Evolutionary conservation across 2,113 vertebrate species (phyloP).

Genomic region (Hyla sarda): DNA sequence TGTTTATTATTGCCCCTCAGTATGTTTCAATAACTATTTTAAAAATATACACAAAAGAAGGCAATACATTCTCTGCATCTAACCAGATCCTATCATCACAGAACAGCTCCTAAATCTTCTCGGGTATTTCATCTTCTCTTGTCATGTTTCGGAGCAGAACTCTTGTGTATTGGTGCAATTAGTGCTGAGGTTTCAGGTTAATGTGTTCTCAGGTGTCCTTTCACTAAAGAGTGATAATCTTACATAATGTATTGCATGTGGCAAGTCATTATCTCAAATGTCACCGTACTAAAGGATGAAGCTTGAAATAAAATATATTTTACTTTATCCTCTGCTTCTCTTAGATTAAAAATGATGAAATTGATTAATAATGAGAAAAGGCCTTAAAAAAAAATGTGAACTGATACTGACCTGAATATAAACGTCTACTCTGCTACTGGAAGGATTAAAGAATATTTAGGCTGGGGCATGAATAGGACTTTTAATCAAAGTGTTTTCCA

Average conservation of each 20-base stretch:
- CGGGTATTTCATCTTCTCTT: slow-evolving; percentile 9
- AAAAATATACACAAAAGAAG: background rate
- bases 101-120: background rate
- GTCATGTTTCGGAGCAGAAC: slow-evolving; percentile 18
- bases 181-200: slow-evolving; percentile 25
- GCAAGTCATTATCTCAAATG: slow-evolving; percentile 28
- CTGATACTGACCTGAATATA: background rate
- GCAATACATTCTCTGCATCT: background rate
- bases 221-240: slow-evolving; percentile 22
- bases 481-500: no score
- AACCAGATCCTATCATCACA: background rate
- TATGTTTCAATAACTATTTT: no score
- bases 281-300: background rate
- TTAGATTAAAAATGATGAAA: background rate
- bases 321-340: background rate
- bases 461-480: no score
- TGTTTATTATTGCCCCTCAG: no score
- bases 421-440: background rate
- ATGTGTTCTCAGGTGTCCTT: slow-evolving; percentile 32
- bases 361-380: background rate
- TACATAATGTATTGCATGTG: slow-evolving; percentile 11
- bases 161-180: slow-evolving; percentile 37
- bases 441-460: no score
- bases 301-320: background rate
- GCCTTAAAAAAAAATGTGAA: background rate